These are phyloP conservation scores for Artibeus lituratus DNA, from an alignment of 2,797 vertebrate genomes.

Conservation along the genomic window DNA sequence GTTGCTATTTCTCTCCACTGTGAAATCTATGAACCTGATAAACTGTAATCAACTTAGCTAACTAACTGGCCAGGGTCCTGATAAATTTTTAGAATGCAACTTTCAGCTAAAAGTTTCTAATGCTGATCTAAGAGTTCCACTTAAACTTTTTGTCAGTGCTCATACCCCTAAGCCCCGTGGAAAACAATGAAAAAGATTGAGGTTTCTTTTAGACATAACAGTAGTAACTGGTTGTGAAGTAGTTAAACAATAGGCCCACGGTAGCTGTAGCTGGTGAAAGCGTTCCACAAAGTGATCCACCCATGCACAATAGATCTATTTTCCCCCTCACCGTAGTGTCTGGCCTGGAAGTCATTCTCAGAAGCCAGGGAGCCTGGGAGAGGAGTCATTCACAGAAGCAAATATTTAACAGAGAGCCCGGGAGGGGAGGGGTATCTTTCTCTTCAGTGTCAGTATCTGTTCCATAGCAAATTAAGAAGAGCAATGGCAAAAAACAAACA, in stretches of 20 bases:
- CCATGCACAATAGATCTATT: not conserved
- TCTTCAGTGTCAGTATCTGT: not conserved
- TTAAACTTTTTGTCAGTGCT: not conserved
- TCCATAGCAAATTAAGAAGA: not conserved
- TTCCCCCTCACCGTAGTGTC: not conserved
- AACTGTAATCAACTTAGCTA: not conserved
- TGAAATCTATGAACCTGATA: not conserved
- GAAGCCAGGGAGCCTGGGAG: not conserved
- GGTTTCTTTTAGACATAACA: not conserved
- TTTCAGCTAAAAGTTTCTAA: slow-evolving; percentile 15
- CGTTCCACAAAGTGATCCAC: not conserved
- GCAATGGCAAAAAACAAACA: not conserved
- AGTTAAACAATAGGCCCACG: not conserved
- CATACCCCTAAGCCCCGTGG: not conserved
- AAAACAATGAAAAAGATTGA: not conserved
- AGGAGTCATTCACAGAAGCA: not conserved
- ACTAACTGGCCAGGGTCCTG: not conserved
- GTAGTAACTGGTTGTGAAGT: not conserved
- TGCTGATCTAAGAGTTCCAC: not conserved
- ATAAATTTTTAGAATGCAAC: not conserved
- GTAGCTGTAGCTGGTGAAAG: not conserved
- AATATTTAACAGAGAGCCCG: not conserved
- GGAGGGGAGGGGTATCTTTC: not conserved
- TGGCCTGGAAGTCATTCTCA: not conserved
- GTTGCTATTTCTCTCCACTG: not conserved